Conservation (phyloP, 1,140 invertebrate genomes). For the Diploscapter pachys region DNA sequence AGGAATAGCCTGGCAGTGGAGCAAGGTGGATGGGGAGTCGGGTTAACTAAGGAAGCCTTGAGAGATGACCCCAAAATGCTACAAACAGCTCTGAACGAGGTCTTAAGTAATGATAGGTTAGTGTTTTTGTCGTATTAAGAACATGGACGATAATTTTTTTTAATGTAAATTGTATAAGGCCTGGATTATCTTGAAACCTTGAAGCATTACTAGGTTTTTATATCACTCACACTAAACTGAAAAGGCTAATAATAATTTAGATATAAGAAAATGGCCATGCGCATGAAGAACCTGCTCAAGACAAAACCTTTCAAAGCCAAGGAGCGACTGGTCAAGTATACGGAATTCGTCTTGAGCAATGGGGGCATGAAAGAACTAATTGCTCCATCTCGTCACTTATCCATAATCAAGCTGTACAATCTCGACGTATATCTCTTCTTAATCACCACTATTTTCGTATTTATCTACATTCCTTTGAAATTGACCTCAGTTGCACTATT, state of each 20-base stretch:
- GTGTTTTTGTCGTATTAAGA: not conserved
- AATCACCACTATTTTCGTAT: constrained; percentile 12
- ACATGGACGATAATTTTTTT: too few species aligned
- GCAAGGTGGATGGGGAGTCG: constrained; percentile 17
- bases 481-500: not conserved
- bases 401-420: constrained; percentile 30
- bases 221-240: too few species aligned
- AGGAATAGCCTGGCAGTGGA: not conserved
- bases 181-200: too few species aligned
- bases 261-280: constrained; percentile 26
- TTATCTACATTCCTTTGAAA: not conserved
- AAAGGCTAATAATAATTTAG: constrained; percentile 10
- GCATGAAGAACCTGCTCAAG: constrained; percentile 20
- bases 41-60: constrained; percentile 6
- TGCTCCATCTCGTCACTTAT: constrained; percentile 4
- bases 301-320: constrained; percentile 28
- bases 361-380: constrained; percentile 30
- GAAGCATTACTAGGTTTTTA: too few species aligned
- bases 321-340: constrained; percentile 29
- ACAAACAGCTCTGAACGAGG: constrained; percentile 6
- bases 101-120: constrained; percentile 16
- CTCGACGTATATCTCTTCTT: constrained; percentile 35
- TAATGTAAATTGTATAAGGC: too few species aligned
- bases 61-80: constrained; percentile 17
- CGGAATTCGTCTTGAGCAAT: constrained; percentile 33